Evolutionary conservation across 2,888 invertebrate species (phyloP), one percentile per base, ranked within the genome.

Genomic region (Zelleria hepariella): DNA sequence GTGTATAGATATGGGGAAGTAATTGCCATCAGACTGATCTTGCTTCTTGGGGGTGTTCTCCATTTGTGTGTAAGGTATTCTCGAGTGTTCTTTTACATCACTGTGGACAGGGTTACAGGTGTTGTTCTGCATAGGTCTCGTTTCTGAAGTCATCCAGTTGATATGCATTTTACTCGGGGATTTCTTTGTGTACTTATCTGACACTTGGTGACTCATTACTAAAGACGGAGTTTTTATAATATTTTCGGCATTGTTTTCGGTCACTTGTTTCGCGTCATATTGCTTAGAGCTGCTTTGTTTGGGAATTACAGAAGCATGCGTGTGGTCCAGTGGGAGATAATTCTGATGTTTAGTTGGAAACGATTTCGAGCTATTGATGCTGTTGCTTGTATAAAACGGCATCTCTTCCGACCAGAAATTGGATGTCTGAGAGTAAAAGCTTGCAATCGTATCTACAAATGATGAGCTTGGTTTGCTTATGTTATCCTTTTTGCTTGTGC

Each of bases 131-230:
- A 81, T 77, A 18, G 87, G 77, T 63, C 86, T 78, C 53, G 79
- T 78, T 75, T 88, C 88, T 20, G 88, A 88, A 21, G 88, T 88
- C 88, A 88, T 88, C 88, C 88, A 88, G 66, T 88, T 88, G 32
- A 88, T 88, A 62, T 87, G 88, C 81, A 80, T 86, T 77, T 88
- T 88, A 60, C 67, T 84, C 1, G 86, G 84, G 5, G 84, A 84
- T 63, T 87, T 88, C 64, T 88, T 88, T 0, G 82, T 80, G 66
- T 77, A 86, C 63, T 87, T 87, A 61, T 87, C 87, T 47, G 77
- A 63, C 58, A 75, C 65, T 62, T 80, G 75, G 60, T 78, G 78
- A 32, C 71, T 68, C 25, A 70, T 70, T 8, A 65, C 65, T 59
- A 71, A 69, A 66, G 74, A 74, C 8, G 72, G 63, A 5, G 77